Evolutionary conservation across 2,113 vertebrate species (phyloP).

Genomic region (Hypocryptadius cinnamomeus): DNA sequence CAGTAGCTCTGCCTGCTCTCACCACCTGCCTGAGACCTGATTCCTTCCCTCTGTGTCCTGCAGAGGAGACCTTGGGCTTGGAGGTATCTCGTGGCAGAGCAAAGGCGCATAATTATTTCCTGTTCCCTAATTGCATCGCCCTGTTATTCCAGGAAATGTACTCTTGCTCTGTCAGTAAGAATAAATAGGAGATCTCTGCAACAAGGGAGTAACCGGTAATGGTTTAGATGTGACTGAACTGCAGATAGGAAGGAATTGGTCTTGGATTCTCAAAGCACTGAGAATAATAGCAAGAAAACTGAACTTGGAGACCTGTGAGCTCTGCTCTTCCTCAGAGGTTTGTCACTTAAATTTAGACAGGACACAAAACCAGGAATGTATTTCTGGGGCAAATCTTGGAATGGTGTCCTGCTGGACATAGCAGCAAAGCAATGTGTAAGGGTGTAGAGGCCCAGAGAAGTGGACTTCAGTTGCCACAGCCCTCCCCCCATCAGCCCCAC

Average conservation of each 20-base stretch:
- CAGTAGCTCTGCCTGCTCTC: neutral
- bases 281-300: neutral
- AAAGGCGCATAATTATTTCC: slow-evolving; percentile 40
- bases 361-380: neutral
- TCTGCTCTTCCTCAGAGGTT: neutral
- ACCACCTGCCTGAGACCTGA: neutral
- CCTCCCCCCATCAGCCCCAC: rapidly evolving
- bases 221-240: slow-evolving; percentile 35
- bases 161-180: slow-evolving; percentile 31
- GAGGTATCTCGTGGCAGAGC: neutral
- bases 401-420: neutral
- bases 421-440: neutral
- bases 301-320: neutral
- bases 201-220: slow-evolving; percentile 12
- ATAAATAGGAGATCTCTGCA: slow-evolving; percentile 37
- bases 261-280: neutral
- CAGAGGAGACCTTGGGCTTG: slow-evolving; percentile 6
- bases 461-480: neutral
- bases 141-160: slow-evolving; percentile 47
- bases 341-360: neutral
- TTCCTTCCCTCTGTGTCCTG: neutral
- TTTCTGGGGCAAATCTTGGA: neutral
- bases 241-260: neutral
- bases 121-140: slow-evolving; percentile 19
- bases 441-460: neutral